Conservation (phyloP, 2,113 vertebrate species). For the Arenaria interpres region DNA sequence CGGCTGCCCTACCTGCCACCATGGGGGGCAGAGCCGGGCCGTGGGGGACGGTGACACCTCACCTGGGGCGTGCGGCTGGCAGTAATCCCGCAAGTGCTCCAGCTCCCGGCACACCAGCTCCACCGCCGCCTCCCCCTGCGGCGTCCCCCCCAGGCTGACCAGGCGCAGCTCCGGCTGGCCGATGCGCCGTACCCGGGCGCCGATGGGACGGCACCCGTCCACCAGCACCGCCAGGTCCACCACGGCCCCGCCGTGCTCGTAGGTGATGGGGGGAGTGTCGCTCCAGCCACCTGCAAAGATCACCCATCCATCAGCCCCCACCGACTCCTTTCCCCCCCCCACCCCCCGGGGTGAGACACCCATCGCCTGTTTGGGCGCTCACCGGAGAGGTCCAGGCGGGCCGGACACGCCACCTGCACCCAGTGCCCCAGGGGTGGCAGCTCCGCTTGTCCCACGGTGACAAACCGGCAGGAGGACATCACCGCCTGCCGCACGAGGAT, state of each 20-base stretch:
- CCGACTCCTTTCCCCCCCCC: too few relatives aligned
- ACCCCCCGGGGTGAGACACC: fast-evolving
- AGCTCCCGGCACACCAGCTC: constrained; percentile 79
- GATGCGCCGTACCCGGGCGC: constrained; percentile 84
- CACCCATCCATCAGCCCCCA: not conserved
- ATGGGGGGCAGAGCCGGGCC: not conserved
- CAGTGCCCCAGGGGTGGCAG: constrained; percentile 80
- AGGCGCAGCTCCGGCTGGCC: constrained; percentile 78
- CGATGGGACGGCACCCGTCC: constrained; percentile 86
- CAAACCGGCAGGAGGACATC: constrained; percentile 86
- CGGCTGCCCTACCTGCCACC: not conserved
- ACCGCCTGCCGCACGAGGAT: constrained; percentile 89
- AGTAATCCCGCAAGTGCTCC: constrained; percentile 85
- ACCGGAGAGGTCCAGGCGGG: constrained; percentile 93
- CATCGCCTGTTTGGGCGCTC: not conserved
- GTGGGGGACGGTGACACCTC: not conserved
- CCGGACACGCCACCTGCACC: constrained; percentile 87
- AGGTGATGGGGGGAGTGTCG: constrained; percentile 93
- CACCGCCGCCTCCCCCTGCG: constrained; percentile 32
- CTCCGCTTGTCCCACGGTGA: constrained; percentile 65
- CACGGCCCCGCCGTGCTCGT: constrained; percentile 90
- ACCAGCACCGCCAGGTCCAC: constrained; percentile 86
- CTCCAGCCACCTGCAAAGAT: constrained; percentile 88
- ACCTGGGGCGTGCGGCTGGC: constrained; percentile 93
- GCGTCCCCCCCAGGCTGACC: constrained; percentile 65